phyloP scores from a whole-genome alignment of 2,888 invertebrate genomes.

The Chorisops tibialis region DNA sequence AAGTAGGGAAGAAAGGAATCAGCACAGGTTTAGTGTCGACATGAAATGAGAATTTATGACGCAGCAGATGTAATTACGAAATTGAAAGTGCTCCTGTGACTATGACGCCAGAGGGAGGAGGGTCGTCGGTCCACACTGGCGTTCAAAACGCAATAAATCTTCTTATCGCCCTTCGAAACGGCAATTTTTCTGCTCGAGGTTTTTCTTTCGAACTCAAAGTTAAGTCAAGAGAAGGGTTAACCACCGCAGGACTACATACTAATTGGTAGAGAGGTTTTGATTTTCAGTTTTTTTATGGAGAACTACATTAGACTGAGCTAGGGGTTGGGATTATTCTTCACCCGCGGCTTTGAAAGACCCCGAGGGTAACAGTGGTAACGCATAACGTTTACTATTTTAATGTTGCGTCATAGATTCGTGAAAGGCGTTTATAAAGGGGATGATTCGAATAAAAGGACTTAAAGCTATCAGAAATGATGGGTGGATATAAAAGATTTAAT shows the following conservation, averaged over 20 bases:
- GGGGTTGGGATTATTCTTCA: too few relatives aligned
- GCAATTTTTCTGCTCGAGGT: background rate
- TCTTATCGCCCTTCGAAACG: slow-evolving; percentile 21
- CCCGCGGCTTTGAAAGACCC: too few relatives aligned
- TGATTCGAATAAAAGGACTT: too few relatives aligned
- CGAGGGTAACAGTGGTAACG: too few relatives aligned
- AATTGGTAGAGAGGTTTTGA: background rate
- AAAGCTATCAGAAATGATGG: too few relatives aligned
- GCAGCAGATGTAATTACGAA: slow-evolving; percentile 22
- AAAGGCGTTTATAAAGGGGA: too few relatives aligned
- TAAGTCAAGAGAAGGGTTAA: slow-evolving; percentile 11
- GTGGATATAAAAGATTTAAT: too few relatives aligned
- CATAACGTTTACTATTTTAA: too few relatives aligned
- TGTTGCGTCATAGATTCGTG: too few relatives aligned
- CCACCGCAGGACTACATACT: slow-evolving; percentile 3
- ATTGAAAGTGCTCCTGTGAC: slow-evolving; percentile 12
- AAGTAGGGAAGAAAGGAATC: too few relatives aligned
- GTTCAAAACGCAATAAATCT: slow-evolving; percentile 18
- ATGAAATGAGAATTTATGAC: slow-evolving; percentile 24
- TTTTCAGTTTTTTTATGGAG: too few relatives aligned
- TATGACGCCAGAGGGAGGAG: slow-evolving; percentile 4
- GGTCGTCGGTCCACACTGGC: background rate
- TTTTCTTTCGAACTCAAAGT: slow-evolving; percentile 9
- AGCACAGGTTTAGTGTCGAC: background rate
- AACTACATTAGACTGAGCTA: too few relatives aligned